These are phyloP conservation scores for Plectropomus leopardus DNA, from an alignment of 2,113 vertebrate species.

Conservation along the genomic window DNA sequence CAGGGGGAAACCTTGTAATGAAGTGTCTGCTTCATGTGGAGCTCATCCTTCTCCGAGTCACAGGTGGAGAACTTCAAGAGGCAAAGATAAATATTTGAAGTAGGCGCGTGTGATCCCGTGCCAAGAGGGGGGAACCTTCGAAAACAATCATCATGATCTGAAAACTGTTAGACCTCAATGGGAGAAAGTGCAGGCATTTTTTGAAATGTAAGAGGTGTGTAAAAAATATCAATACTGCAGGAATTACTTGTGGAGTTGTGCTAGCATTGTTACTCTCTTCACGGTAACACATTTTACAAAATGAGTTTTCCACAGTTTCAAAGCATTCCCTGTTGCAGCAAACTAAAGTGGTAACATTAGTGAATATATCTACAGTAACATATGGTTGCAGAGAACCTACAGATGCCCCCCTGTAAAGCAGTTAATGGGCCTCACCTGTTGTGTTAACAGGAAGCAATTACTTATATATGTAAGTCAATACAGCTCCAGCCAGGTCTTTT, in stretches of 20 bases:
- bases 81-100: slow-evolving; percentile 67
- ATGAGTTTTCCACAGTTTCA: background rate
- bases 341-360: slow-evolving; percentile 8
- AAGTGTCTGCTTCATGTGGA: slow-evolving; percentile 44
- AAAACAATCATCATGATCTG: slow-evolving; percentile 55
- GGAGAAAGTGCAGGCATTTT: slow-evolving; percentile 16
- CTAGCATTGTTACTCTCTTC: background rate
- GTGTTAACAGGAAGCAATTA: slow-evolving; percentile 78
- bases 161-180: slow-evolving; percentile 68
- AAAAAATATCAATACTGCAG: slow-evolving; percentile 5
- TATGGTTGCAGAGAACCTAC: slow-evolving; percentile 37
- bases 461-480: slow-evolving; percentile 75
- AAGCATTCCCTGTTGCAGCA: slow-evolving; percentile 18
- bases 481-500: slow-evolving; percentile 68
- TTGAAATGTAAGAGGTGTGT: slow-evolving; percentile 4
- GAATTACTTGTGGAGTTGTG: background rate
- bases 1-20: slow-evolving; percentile 50
- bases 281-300: slow-evolving; percentile 9
- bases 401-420: slow-evolving; percentile 54
- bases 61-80: slow-evolving; percentile 69
- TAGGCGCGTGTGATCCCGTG: slow-evolving; percentile 56
- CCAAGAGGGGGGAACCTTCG: slow-evolving; percentile 60
- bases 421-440: slow-evolving; percentile 74
- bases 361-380: slow-evolving; percentile 23
- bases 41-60: slow-evolving; percentile 40